Conservation (phyloP, 2,113 vertebrate genomes). For the Myiozetetes cayanensis region DNA sequence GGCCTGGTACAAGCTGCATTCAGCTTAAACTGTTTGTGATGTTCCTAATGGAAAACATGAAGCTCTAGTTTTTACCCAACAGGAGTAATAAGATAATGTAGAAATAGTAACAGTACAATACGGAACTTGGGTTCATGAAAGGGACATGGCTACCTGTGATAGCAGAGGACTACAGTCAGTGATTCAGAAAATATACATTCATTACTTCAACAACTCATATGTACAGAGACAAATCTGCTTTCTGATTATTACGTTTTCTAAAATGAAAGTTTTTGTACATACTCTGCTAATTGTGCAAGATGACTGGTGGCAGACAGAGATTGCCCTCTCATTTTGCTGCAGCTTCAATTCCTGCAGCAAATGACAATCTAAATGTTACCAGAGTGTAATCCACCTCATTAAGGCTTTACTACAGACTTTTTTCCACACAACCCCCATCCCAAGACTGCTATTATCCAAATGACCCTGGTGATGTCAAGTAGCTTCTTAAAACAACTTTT, state of each 20-base stretch:
- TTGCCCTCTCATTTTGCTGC: neutral
- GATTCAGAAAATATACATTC: neutral
- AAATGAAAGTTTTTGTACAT: neutral
- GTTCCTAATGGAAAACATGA: neutral
- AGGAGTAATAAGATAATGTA: neutral
- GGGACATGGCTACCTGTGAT: neutral
- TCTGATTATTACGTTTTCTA: neutral
- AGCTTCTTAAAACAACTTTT: conserved; percentile 2
- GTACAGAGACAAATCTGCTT: neutral
- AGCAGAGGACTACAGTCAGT: neutral
- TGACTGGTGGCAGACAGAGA: neutral
- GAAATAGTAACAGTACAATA: neutral
- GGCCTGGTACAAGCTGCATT: neutral
- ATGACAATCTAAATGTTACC: neutral
- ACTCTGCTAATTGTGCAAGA: neutral
- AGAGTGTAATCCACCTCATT: neutral
- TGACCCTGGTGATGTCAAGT: neutral
- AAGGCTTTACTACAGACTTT: neutral
- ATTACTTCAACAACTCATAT: neutral
- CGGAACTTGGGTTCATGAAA: neutral
- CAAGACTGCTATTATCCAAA: neutral
- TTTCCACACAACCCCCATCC: neutral
- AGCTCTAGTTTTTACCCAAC: neutral
- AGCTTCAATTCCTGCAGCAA: neutral
- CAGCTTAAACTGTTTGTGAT: neutral